phyloP scores from a whole-genome alignment of 2,888 invertebrate species.

The Blastobasis adustella region DNA sequence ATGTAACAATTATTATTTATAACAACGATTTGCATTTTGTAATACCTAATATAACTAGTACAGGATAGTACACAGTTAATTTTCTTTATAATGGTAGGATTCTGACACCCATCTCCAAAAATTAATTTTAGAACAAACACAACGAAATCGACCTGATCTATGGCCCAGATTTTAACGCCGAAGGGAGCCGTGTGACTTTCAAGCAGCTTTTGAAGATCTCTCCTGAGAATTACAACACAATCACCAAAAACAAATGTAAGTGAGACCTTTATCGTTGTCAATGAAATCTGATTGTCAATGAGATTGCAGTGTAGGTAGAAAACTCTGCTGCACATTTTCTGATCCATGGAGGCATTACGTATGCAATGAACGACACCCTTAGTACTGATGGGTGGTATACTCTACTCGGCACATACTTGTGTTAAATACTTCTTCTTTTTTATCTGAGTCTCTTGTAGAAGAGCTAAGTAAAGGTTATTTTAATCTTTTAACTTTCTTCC shows the following conservation, averaged over 20 bases:
- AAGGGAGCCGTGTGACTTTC: conserved; percentile 70
- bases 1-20: no score
- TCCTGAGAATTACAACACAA: conserved; percentile 55
- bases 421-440: background rate
- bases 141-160: conserved; percentile 75
- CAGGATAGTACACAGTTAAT: no score
- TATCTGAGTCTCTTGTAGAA: background rate
- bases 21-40: no score
- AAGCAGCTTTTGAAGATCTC: conserved; percentile 54
- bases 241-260: conserved; percentile 69
- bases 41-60: no score
- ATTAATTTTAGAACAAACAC: conserved; percentile 18
- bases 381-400: no score
- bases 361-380: no score
- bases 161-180: conserved; percentile 75
- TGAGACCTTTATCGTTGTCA: background rate
- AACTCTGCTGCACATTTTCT: no score
- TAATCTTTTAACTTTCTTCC: conserved; percentile 11
- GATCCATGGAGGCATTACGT: no score
- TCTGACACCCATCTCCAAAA: no score
- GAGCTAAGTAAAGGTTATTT: background rate
- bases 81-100: no score
- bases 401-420: background rate
- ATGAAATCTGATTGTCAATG: no score
- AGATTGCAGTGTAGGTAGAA: no score